Conservation (phyloP, 2,113 vertebrate species). For the Emydura subglobosa region DNA sequence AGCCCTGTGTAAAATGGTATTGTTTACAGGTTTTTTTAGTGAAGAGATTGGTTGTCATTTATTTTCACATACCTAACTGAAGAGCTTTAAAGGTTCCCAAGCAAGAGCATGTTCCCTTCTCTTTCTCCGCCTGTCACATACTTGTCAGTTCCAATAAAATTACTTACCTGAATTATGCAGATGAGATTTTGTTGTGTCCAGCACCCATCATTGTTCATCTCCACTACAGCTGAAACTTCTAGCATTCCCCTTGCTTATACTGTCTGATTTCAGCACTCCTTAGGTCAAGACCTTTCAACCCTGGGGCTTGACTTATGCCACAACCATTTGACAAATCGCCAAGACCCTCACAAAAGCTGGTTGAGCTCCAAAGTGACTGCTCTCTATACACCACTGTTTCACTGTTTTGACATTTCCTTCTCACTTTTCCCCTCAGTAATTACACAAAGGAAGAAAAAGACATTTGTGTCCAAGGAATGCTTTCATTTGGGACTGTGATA, state of each 20-base stretch:
- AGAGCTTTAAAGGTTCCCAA: constrained; percentile 84
- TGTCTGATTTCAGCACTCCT: constrained; percentile 90
- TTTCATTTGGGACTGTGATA: constrained; percentile 97
- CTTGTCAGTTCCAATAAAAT: constrained; percentile 98
- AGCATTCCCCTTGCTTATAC: constrained; percentile 85
- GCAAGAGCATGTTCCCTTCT: constrained; percentile 82
- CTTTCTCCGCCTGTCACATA: constrained; percentile 93
- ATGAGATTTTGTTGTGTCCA: constrained; percentile 89
- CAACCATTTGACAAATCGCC: constrained; percentile 95
- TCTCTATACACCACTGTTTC: constrained; percentile 85
- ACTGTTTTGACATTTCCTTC: constrained; percentile 90
- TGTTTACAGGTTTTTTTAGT: constrained; percentile 95
- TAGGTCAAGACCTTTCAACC: constrained; percentile 99
- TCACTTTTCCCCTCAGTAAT: constrained; percentile 89
- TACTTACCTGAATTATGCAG: constrained; percentile 99
- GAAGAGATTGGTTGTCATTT: constrained; percentile 96
- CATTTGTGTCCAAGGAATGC: constrained; percentile 93
- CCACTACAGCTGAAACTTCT: constrained; percentile 90
- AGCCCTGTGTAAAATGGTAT: constrained; percentile 91
- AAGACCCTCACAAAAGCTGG: constrained; percentile 88
- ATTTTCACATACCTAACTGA: constrained; percentile 90
- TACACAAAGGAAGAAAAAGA: constrained; percentile 96
- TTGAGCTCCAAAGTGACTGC: constrained; percentile 89
- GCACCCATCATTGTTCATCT: constrained; percentile 90
- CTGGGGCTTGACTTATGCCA: constrained; percentile 99